Conservation (phyloP, 2,113 vertebrate species). For the Podiceps cristatus region DNA sequence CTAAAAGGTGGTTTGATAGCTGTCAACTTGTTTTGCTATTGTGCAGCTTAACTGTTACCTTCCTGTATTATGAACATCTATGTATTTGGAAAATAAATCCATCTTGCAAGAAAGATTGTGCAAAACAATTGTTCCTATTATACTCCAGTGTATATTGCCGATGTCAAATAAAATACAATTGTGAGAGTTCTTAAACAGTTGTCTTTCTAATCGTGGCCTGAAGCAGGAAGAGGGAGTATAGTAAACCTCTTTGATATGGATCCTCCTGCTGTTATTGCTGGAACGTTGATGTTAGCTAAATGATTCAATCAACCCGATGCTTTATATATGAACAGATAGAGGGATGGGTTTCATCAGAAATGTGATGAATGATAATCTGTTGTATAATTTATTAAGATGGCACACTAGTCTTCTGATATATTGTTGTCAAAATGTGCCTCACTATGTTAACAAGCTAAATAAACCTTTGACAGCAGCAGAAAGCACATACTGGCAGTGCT, state of each 20-base stretch:
- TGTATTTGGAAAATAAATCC: conserved; percentile 71
- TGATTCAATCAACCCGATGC: neutral
- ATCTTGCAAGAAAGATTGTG: conserved; percentile 68
- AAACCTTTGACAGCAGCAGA: neutral
- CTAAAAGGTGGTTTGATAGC: conserved; percentile 47
- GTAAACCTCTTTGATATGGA: neutral
- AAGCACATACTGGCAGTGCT: neutral
- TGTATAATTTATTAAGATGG: conserved; percentile 36
- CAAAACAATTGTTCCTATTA: conserved; percentile 67
- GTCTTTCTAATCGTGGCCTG: conserved; percentile 57
- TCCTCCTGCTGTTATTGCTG: neutral
- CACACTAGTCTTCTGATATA: neutral
- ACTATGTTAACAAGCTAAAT: neutral
- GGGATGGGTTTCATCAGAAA: conserved; percentile 8
- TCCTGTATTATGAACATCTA: conserved; percentile 66
- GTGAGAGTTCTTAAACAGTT: conserved; percentile 70
- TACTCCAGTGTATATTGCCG: conserved; percentile 68
- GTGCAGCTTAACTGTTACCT: conserved; percentile 68
- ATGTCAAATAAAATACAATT: conserved; percentile 76
- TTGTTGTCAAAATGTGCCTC: neutral
- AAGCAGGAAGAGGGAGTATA: conserved; percentile 1
- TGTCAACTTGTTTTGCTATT: conserved; percentile 74
- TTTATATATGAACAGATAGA: conserved; percentile 7
- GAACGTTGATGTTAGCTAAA: neutral
- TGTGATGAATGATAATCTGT: conserved; percentile 37